Percentiles rank a stretch among this genome's conserved stretches.
These are phyloP conservation scores for Coranthus polyacanthus DNA, from an alignment of 2,797 vertebrate genomes.

Conservation along the genomic window DNA sequence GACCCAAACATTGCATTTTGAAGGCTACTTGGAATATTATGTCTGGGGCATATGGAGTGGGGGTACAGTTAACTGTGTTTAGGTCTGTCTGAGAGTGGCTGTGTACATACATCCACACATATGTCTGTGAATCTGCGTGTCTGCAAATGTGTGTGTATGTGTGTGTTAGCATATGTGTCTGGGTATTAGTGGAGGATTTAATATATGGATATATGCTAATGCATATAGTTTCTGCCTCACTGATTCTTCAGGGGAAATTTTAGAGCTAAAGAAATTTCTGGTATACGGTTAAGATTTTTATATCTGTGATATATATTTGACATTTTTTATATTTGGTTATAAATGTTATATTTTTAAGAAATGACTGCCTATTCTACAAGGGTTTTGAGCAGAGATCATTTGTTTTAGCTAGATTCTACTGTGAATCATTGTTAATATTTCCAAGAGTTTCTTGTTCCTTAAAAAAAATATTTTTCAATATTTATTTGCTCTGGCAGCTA, in stretches of 20 bases:
- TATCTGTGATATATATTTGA: neutral
- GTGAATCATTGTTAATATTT: too few relatives aligned
- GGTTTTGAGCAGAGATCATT: too few relatives aligned
- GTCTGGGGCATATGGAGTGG: slow-evolving; percentile 74
- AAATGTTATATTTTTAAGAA: too few relatives aligned
- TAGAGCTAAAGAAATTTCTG: slow-evolving; percentile 29
- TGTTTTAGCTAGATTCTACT: too few relatives aligned
- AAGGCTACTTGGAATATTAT: slow-evolving; percentile 86
- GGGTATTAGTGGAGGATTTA: slow-evolving; percentile 62
- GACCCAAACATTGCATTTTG: slow-evolving; percentile 91
- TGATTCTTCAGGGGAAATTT: slow-evolving; percentile 53
- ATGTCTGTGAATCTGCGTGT: slow-evolving; percentile 51
- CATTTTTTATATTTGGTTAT: too few relatives aligned
- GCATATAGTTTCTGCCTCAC: slow-evolving; percentile 54
- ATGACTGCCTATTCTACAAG: too few relatives aligned
- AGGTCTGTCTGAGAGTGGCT: slow-evolving; percentile 56
- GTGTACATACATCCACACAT: slow-evolving; percentile 58
- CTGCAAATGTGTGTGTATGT: slow-evolving; percentile 35
- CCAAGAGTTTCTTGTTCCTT: too few relatives aligned
- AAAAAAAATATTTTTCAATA: slow-evolving; percentile 6
- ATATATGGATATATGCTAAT: slow-evolving; percentile 78
- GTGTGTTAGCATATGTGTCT: slow-evolving; percentile 58
- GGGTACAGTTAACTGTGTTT: slow-evolving; percentile 56
- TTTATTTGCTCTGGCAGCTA: slow-evolving; percentile 62
- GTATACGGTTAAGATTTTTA: neutral